Conservation (phyloP, 1,140 invertebrate species). For the Drosophila malerkotliana region DNA sequence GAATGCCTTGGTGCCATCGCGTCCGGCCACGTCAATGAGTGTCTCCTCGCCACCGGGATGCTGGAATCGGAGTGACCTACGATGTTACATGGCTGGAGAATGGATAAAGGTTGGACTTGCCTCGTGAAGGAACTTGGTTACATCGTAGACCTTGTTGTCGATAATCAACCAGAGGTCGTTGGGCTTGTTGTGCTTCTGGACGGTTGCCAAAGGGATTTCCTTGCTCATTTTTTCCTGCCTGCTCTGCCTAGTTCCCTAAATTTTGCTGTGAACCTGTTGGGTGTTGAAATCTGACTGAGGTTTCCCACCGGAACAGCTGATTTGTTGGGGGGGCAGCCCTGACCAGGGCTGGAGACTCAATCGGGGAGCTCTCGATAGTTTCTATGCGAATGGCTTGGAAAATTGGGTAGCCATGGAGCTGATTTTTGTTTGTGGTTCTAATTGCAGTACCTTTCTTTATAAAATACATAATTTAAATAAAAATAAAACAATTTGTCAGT, state of each 20-base stretch:
- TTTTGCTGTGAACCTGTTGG: background rate
- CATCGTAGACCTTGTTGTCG: constrained; percentile 88
- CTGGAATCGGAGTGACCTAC: constrained; percentile 72
- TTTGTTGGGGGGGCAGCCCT: background rate
- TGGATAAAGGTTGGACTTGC: constrained; percentile 74
- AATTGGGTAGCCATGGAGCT: background rate
- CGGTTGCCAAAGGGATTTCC: constrained; percentile 85
- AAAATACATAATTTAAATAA: too few relatives aligned
- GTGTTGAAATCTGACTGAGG: constrained; percentile 1
- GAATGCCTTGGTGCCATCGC: constrained; percentile 91
- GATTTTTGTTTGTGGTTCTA: background rate
- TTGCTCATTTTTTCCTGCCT: constrained; percentile 32
- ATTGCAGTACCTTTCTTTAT: background rate
- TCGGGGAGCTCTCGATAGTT: background rate
- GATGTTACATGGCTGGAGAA: too few relatives aligned
- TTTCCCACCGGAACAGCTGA: background rate
- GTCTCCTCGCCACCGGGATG: constrained; percentile 95
- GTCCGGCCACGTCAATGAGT: constrained; percentile 90
- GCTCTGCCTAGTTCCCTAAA: background rate
- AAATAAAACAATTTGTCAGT: too few relatives aligned
- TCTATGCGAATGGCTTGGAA: too few relatives aligned
- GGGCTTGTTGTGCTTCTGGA: constrained; percentile 85
- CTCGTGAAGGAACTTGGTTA: constrained; percentile 87
- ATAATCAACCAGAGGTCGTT: constrained; percentile 87
- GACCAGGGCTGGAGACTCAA: background rate